These are phyloP conservation scores for Lycaon pictus DNA, from an alignment of 2,113 vertebrate genomes.

Conservation along the genomic window DNA sequence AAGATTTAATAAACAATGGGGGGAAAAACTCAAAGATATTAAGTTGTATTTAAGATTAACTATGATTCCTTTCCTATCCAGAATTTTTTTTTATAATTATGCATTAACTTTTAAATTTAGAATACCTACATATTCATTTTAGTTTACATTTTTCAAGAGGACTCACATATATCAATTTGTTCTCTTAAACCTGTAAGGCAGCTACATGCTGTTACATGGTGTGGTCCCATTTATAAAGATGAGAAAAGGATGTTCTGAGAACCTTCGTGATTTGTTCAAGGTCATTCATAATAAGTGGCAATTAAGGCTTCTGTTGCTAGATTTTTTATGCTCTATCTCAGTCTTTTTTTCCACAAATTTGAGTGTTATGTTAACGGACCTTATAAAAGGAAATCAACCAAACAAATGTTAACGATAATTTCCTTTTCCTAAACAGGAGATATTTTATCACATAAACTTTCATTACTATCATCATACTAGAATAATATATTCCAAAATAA, in stretches of 20 bases:
- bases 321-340: background rate
- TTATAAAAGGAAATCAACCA: background rate
- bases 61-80: background rate
- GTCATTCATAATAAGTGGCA: background rate
- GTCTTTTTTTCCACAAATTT: background rate
- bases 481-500: constrained; percentile 46
- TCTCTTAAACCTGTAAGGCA: background rate
- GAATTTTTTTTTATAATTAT: background rate
- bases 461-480: constrained; percentile 53
- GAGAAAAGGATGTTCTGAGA: background rate
- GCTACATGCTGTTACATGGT: background rate
- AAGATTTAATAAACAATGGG: background rate
- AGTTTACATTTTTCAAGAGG: background rate
- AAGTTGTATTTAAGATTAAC: background rate
- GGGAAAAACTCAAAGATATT: background rate
- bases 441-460: constrained; percentile 46
- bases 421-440: constrained; percentile 42
- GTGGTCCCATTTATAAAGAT: background rate
- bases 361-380: constrained; percentile 26
- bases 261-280: background rate
- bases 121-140: background rate
- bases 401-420: constrained; percentile 41
- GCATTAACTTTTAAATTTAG: background rate
- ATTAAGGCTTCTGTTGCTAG: background rate
- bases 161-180: background rate